Base-by-base conservation (phyloP, 1,140 invertebrate species). In the Zaprionus ghesquierei region DNA sequence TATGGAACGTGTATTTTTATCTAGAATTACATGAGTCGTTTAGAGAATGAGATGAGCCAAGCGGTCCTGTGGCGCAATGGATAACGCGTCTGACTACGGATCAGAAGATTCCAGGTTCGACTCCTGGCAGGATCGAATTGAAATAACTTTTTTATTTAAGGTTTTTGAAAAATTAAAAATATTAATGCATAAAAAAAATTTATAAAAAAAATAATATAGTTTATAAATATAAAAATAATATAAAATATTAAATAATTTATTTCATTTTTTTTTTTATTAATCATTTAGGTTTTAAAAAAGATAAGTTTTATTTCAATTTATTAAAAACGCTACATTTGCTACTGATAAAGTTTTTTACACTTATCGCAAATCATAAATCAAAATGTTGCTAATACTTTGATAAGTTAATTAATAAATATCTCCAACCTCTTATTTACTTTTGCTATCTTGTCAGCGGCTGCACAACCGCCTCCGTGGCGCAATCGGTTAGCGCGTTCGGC, bases 401-500 rank as follows among this genome's bases (percentile, higher is more conserved):
- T 18, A 12, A 31, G 29, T 8, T 33, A n/a, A 22, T 22, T 5
- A 8, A 9, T 10, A 10, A 8, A 4, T 9, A 22, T 9, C 6
- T 9, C 0, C 9, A 33, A 35, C 35, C 12, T 29, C n/a, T 1
- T 5, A 0, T 1, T 18, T 49, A 33, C 23, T 2, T 55, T 64
- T 22, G 1, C n/a, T 41, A 33, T 50, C 66, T 69, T 15, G 54
- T 3, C 31, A 3, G 0, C 0, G 0, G 0, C 0, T 0, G 2
- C 50, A 49, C 62, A 85, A 55, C 22, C 25, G 95, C 95, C 95
- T 95, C 94, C 94, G 95, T 95, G 95, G 95, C 95, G 95, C 95
- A 95, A 95, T 94, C 92, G 95, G 95, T 93, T 95, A 96, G 95
- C 95, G 95, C 94, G 95, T 95, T 95, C 94, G 94, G 94, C 94